These are phyloP conservation scores for Mionectes macconnelli DNA, from an alignment of 2,113 vertebrate species.

Conservation along the genomic window DNA sequence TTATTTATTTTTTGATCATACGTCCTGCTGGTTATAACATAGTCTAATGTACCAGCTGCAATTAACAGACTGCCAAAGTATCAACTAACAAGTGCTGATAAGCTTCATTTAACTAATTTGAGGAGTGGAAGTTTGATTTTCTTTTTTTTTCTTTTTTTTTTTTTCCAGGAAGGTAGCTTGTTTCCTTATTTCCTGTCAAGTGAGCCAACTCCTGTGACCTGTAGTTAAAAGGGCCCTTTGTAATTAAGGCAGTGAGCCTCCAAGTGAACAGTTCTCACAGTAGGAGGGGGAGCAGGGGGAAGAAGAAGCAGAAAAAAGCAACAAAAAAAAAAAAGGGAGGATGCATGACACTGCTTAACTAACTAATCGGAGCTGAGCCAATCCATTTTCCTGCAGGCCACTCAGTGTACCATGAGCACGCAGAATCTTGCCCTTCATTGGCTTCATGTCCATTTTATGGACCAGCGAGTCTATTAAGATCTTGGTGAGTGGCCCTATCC, in stretches of 20 bases:
- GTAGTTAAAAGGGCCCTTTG: slow-evolving; percentile 81
- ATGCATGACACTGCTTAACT: slow-evolving; percentile 68
- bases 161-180: slow-evolving; percentile 77
- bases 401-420: not conserved
- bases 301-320: not conserved
- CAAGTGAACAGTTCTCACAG: slow-evolving; percentile 82
- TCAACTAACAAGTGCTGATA: slow-evolving; percentile 76
- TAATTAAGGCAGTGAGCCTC: slow-evolving; percentile 80
- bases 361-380: slow-evolving; percentile 68
- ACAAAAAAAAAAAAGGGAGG: not conserved
- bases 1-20: slow-evolving; percentile 61
- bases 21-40: slow-evolving; percentile 67
- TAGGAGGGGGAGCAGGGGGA: slow-evolving; percentile 1
- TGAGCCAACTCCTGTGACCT: slow-evolving; percentile 81
- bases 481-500: slow-evolving; percentile 64
- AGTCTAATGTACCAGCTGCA: slow-evolving; percentile 83
- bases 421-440: slow-evolving; percentile 64
- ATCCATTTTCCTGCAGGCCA: slow-evolving; percentile 55
- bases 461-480: slow-evolving; percentile 77
- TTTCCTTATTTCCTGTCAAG: slow-evolving; percentile 84
- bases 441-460: slow-evolving; percentile 73
- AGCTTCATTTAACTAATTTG: slow-evolving; percentile 85
- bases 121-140: slow-evolving; percentile 77
- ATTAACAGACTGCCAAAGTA: slow-evolving; percentile 89
- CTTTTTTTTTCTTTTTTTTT: slow-evolving; percentile 7